Percentiles rank a stretch among this genome's conserved stretches.
phyloP scores from a whole-genome alignment of 2,797 vertebrate genomes.

The Apogon hyalosoma region DNA sequence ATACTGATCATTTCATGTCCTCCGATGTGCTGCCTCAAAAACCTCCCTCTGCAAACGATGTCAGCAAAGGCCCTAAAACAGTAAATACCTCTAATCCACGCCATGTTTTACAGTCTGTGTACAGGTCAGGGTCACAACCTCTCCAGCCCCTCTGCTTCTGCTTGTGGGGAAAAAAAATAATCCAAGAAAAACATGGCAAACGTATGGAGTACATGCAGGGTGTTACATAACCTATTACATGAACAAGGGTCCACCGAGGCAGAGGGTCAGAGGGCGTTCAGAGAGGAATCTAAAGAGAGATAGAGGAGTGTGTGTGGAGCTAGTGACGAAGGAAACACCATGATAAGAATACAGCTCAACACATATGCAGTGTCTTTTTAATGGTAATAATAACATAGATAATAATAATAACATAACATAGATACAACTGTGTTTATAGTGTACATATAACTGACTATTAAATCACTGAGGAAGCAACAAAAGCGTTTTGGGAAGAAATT shows the following conservation, averaged over 20 bases:
- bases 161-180: background rate
- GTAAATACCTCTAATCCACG: background rate
- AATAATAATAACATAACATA: too few relatives aligned
- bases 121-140: background rate
- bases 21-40: too few relatives aligned
- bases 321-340: background rate
- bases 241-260: constrained; percentile 9
- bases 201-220: background rate
- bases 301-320: background rate
- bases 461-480: too few relatives aligned
- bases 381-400: too few relatives aligned
- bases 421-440: background rate
- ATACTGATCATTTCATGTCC: too few relatives aligned
- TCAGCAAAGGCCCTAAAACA: background rate
- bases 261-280: constrained; percentile 40
- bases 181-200: background rate
- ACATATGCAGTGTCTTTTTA: background rate
- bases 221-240: constrained; percentile 33
- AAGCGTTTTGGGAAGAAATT: background rate
- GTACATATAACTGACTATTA: background rate
- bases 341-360: constrained; percentile 16
- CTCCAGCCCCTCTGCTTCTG: background rate
- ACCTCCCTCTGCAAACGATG: too few relatives aligned
- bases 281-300: constrained; percentile 33
- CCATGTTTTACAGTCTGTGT: background rate